These are phyloP conservation scores for Thysanoteuthis rhombus DNA, from an alignment of 2,888 invertebrate genomes.

Conservation along the genomic window DNA sequence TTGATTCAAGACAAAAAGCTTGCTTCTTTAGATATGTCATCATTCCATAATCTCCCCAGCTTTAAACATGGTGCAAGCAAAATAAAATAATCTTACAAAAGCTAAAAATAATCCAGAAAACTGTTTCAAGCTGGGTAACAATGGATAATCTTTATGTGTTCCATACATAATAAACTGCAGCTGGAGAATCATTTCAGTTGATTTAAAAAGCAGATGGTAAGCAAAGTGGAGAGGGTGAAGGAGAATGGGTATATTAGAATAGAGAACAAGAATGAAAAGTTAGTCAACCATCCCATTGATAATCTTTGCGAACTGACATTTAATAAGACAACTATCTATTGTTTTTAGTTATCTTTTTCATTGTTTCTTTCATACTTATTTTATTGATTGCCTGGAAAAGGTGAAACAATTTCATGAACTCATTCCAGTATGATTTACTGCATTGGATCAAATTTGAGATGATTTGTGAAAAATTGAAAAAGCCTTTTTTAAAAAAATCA, in stretches of 20 bases:
- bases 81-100: too few species aligned
- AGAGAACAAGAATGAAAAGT: too few species aligned
- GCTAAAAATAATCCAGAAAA: neutral
- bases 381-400: neutral
- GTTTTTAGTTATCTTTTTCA: neutral
- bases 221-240: neutral
- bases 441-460: neutral
- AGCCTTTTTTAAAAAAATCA: neutral
- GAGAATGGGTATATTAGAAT: too few species aligned
- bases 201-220: neutral
- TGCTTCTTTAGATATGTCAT: too few species aligned
- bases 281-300: neutral
- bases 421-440: neutral
- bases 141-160: neutral
- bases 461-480: neutral
- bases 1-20: too few species aligned
- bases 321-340: neutral
- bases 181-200: neutral
- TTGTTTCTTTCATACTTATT: neutral
- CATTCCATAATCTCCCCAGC: too few species aligned
- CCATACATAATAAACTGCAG: too few species aligned
- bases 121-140: neutral
- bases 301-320: conserved; percentile 12
- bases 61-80: too few species aligned
- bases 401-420: too few species aligned